A percentile compares a stretch with the other conserved stretches of the same genome.
Evolutionary conservation across 2,888 invertebrate genomes (phyloP).

Genomic region (Drosophila kokeensis): DNA sequence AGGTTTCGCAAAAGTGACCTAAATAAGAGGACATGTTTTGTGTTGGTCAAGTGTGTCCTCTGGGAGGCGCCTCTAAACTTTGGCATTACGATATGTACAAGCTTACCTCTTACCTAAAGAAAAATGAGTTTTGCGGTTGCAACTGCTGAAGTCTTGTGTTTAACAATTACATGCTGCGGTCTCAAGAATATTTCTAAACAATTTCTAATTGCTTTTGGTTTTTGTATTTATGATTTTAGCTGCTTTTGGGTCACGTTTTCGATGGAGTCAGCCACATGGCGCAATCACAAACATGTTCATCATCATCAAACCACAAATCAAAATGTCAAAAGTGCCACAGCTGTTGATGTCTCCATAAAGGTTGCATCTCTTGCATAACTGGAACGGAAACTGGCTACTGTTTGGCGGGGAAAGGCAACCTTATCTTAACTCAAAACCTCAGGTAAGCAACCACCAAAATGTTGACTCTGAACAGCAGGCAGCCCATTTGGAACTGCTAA

Average conservation of each 20-base stretch:
- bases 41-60: constrained; percentile 36
- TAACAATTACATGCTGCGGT: constrained; percentile 55
- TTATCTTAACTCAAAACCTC: constrained; percentile 8
- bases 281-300: constrained; percentile 56
- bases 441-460: constrained; percentile 46
- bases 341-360: constrained; percentile 72
- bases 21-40: constrained; percentile 50
- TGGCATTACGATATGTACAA: constrained; percentile 25
- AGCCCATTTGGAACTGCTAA: constrained; percentile 60
- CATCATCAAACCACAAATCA: constrained; percentile 68
- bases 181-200: constrained; percentile 37
- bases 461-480: constrained; percentile 50
- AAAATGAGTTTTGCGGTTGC: constrained; percentile 58
- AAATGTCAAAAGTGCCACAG: constrained; percentile 72
- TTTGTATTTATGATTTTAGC: constrained; percentile 2
- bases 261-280: constrained; percentile 41
- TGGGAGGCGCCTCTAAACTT: constrained; percentile 34
- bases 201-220: constrained; percentile 35
- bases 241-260: background rate
- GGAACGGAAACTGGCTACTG: constrained; percentile 65
- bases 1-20: constrained; percentile 26
- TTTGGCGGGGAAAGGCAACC: constrained; percentile 11
- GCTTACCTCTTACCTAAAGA: background rate
- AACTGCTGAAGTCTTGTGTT: constrained; percentile 62
- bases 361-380: constrained; percentile 48